Conservation (phyloP, 2,888 invertebrate genomes). For the Drosophila heteroneura region DNA sequence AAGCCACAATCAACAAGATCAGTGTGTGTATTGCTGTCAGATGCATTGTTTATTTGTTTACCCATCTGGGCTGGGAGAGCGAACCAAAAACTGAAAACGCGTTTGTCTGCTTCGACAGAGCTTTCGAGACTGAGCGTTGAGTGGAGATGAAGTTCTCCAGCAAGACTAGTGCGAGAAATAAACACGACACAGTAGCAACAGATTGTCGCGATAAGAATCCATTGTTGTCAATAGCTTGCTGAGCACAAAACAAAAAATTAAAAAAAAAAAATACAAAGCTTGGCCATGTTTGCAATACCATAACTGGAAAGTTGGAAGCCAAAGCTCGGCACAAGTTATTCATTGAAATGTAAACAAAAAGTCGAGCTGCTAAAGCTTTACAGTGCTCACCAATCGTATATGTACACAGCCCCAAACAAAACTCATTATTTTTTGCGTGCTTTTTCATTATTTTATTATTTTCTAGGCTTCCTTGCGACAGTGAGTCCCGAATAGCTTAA, state of each 20-base stretch:
- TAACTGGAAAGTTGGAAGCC: constrained; percentile 37
- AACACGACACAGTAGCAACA: constrained; percentile 3
- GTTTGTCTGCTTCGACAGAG: constrained; percentile 63
- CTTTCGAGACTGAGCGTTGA: constrained; percentile 49
- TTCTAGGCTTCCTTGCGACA: constrained; percentile 59
- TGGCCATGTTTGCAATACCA: constrained; percentile 6
- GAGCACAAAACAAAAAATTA: constrained; percentile 1
- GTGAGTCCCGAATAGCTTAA: constrained; percentile 27
- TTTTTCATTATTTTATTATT: not conserved
- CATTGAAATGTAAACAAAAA: constrained; percentile 33
- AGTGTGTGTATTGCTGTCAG: constrained; percentile 27
- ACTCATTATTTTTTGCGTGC: not conserved
- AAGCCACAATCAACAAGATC: constrained; percentile 35
- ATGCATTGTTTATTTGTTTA: constrained; percentile 43
- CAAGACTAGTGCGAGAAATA: constrained; percentile 26
- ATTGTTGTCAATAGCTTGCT: constrained; percentile 19
- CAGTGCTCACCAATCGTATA: not conserved
- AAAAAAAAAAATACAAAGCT: constrained; percentile 7
- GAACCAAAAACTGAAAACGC: constrained; percentile 45
- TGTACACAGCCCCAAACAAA: constrained; percentile 9
- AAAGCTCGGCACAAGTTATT: constrained; percentile 24
- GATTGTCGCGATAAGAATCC: constrained; percentile 47
- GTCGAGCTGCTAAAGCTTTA: constrained; percentile 21
- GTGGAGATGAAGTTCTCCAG: constrained; percentile 21
- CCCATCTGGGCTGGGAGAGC: constrained; percentile 1